A percentile compares a stretch with the other conserved stretches of the same genome.
phyloP scores from a whole-genome alignment of 2,113 vertebrate genomes.

The Halichoeres trimaculatus region DNA sequence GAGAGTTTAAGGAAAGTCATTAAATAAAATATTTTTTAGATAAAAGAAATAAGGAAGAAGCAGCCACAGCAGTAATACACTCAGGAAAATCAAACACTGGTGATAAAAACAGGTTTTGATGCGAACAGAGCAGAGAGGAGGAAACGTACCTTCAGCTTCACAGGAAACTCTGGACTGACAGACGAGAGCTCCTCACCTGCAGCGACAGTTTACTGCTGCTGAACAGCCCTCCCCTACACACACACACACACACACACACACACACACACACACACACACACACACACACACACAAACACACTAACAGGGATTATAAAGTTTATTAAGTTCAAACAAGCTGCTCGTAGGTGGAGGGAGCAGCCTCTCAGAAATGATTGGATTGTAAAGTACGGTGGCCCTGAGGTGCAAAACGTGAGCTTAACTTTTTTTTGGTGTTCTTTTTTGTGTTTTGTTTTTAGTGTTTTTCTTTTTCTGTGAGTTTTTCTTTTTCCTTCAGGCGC shows the following conservation, averaged over 20 bases:
- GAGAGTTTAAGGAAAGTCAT: not conserved
- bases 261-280: slow-evolving; percentile 20
- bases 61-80: not conserved
- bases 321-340: slow-evolving; percentile 1
- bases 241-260: not conserved
- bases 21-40: not conserved
- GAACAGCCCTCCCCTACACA: slow-evolving; percentile 8
- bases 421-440: too few species aligned
- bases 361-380: too few species aligned
- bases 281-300: slow-evolving; percentile 34
- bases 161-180: slow-evolving; percentile 25
- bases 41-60: not conserved
- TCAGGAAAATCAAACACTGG: too few species aligned
- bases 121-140: too few species aligned
- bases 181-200: slow-evolving; percentile 13
- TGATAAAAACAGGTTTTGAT: too few species aligned
- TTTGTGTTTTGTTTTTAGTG: too few species aligned
- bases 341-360: too few species aligned
- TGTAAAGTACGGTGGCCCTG: too few species aligned
- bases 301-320: slow-evolving; percentile 8
- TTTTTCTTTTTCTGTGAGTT: too few species aligned
- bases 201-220: slow-evolving; percentile 29
- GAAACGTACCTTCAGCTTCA: slow-evolving; percentile 52
- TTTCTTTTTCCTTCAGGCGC: too few species aligned
- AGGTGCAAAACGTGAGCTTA: too few species aligned